These are phyloP conservation scores for Dendrolimus punctatus DNA, from an alignment of 1,140 invertebrate genomes.

Conservation along the genomic window DNA sequence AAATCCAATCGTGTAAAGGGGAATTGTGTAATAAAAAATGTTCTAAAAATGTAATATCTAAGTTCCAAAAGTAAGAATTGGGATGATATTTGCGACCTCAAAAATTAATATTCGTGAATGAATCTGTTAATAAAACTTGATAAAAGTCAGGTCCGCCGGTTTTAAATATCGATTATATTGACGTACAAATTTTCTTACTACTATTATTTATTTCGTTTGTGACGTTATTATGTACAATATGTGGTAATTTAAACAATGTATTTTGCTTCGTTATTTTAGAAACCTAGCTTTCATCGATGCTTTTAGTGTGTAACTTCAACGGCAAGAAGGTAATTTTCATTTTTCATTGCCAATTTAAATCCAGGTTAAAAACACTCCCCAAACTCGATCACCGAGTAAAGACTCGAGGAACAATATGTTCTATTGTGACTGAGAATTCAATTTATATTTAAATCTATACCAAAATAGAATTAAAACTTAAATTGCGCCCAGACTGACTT, in stretches of 20 bases:
- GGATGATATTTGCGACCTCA: too few species aligned
- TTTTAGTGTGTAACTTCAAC: neutral
- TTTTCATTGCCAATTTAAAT: constrained; percentile 17
- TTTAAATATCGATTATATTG: too few species aligned
- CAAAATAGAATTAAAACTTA: constrained; percentile 33
- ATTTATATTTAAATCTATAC: constrained; percentile 35
- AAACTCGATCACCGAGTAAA: constrained; percentile 19
- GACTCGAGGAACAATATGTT: constrained; percentile 27
- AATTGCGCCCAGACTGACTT: constrained; percentile 28
- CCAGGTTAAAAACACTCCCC: constrained; percentile 30
- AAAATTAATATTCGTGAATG: too few species aligned
- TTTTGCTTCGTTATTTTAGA: neutral
- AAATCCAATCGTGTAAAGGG: too few species aligned
- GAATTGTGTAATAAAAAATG: too few species aligned
- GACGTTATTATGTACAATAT: too few species aligned
- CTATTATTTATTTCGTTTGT: too few species aligned
- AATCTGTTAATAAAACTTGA: too few species aligned
- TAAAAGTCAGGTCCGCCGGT: too few species aligned
- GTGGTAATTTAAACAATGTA: neutral
- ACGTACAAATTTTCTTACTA: too few species aligned
- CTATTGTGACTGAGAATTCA: constrained; percentile 32
- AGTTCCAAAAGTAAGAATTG: too few species aligned
- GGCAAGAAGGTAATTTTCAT: constrained; percentile 3
- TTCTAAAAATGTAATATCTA: too few species aligned
- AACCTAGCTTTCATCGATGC: constrained; percentile 1